These are phyloP conservation scores for Leptinotarsa haldemani DNA, from an alignment of 2,888 invertebrate species.

Conservation along the genomic window DNA sequence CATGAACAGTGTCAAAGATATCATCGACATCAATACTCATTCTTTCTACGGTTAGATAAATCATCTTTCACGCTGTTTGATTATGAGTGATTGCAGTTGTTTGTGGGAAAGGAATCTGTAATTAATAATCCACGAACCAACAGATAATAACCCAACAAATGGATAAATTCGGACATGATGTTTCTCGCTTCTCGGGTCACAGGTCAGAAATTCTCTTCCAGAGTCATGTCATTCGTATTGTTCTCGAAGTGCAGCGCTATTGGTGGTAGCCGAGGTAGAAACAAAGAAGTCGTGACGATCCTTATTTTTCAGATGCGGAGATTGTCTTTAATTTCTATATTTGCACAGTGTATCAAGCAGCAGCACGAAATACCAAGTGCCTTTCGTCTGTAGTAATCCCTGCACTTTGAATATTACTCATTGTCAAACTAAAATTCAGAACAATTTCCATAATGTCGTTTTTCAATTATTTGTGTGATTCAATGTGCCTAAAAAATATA, in stretches of 20 bases:
- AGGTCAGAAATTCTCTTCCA: slow-evolving; percentile 36
- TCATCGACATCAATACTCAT: slow-evolving; percentile 24
- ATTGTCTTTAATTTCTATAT: slow-evolving; percentile 17
- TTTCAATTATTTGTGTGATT: too few relatives aligned
- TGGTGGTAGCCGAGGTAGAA: slow-evolving; percentile 13
- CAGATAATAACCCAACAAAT: slow-evolving; percentile 37
- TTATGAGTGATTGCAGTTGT: slow-evolving; percentile 27
- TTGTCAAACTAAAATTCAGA: too few relatives aligned
- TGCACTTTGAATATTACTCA: too few relatives aligned
- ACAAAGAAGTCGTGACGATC: slow-evolving; percentile 16
- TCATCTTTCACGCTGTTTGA: slow-evolving; percentile 29
- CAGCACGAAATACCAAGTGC: background rate
- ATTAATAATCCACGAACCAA: slow-evolving; percentile 49
- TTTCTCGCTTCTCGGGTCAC: slow-evolving; percentile 45
- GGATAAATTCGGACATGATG: slow-evolving; percentile 43
- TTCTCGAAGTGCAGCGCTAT: slow-evolving; percentile 15
- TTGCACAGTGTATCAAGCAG: slow-evolving; percentile 13
- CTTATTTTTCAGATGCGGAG: background rate
- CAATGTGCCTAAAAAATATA: too few relatives aligned
- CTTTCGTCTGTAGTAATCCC: too few relatives aligned
- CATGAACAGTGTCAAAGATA: slow-evolving; percentile 25
- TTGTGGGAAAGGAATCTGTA: slow-evolving; percentile 39
- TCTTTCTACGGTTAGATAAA: slow-evolving; percentile 28
- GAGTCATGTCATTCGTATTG: slow-evolving; percentile 28
- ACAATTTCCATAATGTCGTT: too few relatives aligned